Evolutionary conservation across 2,113 vertebrate genomes (phyloP).

Genomic region (Hypocryptadius cinnamomeus): DNA sequence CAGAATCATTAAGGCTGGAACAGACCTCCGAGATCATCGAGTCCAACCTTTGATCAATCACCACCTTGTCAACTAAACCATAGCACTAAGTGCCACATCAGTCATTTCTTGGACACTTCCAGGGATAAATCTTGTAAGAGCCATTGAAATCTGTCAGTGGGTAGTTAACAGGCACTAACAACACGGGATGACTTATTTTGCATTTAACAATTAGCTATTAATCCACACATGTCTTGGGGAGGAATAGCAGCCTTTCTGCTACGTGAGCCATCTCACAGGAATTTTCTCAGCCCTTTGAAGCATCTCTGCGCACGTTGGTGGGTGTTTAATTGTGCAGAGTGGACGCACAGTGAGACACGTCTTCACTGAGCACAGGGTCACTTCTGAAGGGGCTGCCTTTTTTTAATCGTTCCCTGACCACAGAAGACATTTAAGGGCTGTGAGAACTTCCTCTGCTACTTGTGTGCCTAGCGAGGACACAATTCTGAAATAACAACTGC

Average conservation of each 20-base stretch:
- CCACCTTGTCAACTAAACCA: background rate
- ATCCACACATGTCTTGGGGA: background rate
- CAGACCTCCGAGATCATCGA: background rate
- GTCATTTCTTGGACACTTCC: background rate
- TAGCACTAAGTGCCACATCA: background rate
- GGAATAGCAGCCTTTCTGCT: background rate
- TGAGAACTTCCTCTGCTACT: conserved; percentile 40
- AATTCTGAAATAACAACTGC: background rate
- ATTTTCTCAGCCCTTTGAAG: background rate
- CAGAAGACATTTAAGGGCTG: background rate
- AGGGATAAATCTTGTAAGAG: background rate
- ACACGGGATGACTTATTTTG: background rate
- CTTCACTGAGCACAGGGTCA: background rate
- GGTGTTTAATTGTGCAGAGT: background rate
- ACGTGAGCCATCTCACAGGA: background rate
- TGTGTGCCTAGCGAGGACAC: background rate
- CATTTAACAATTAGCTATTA: background rate
- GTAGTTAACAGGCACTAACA: background rate
- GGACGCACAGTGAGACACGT: background rate
- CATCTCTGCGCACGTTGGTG: background rate
- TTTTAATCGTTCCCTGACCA: background rate
- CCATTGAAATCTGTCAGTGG: background rate
- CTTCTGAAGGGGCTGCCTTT: background rate
- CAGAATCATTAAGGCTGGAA: background rate
- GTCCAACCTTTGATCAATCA: background rate